Percentiles rank a stretch among this genome's conserved stretches.
These are phyloP conservation scores for Oryzias curvinotus DNA, from an alignment of 2,113 vertebrate species.

Conservation along the genomic window DNA sequence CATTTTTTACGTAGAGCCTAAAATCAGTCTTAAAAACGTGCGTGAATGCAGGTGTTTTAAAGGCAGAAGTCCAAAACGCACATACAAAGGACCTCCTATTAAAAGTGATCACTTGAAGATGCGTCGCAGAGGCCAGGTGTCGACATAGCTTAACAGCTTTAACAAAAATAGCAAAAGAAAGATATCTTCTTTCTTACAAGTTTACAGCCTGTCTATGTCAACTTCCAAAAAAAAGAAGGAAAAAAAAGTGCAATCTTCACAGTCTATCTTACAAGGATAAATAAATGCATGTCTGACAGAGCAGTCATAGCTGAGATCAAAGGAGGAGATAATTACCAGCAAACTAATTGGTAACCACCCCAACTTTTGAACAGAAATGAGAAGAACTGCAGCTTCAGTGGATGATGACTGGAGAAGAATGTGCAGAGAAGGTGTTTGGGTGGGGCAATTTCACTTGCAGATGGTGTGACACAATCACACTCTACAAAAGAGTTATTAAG, in stretches of 20 bases:
- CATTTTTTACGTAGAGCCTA: too few relatives aligned
- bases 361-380: slow-evolving; percentile 78
- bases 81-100: too few relatives aligned
- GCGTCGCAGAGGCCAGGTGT: too few relatives aligned
- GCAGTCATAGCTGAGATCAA: slow-evolving; percentile 79
- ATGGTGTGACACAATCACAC: slow-evolving; percentile 44
- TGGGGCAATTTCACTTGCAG: slow-evolving; percentile 46
- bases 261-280: slow-evolving; percentile 73
- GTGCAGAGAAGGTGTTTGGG: slow-evolving; percentile 72
- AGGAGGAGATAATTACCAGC: slow-evolving; percentile 82
- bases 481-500: not conserved
- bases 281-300: slow-evolving; percentile 79
- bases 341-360: slow-evolving; percentile 82
- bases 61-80: too few relatives aligned
- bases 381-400: slow-evolving; percentile 70
- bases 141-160: too few relatives aligned
- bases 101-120: too few relatives aligned
- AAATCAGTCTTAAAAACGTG: too few relatives aligned
- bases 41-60: too few relatives aligned
- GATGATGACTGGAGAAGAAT: slow-evolving; percentile 76
- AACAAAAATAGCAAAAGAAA: slow-evolving; percentile 25
- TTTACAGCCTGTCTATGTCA: slow-evolving; percentile 66
- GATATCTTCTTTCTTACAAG: slow-evolving; percentile 52
- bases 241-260: slow-evolving; percentile 76
- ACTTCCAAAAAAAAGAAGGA: slow-evolving; percentile 31